Conservation (phyloP, 2,113 vertebrate genomes). For the Otocyon megalotis region DNA sequence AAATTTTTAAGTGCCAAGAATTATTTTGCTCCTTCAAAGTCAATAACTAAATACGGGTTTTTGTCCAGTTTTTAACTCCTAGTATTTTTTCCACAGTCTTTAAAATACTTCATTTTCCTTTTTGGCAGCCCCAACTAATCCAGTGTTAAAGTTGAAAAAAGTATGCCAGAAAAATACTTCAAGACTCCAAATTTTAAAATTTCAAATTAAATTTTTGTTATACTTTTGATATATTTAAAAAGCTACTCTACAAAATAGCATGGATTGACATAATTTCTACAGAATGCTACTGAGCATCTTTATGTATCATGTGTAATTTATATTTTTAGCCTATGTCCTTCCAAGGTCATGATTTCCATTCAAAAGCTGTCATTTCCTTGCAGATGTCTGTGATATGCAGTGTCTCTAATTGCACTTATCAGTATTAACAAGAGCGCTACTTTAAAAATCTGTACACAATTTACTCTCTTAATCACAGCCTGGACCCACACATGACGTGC, state of each 20-base stretch:
- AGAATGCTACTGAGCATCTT: conserved; percentile 54
- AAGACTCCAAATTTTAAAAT: conserved; percentile 21
- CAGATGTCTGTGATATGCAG: conserved; percentile 78
- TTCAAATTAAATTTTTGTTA: conserved; percentile 8
- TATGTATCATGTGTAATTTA: conserved; percentile 65
- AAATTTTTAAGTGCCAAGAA: background rate
- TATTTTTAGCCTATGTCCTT: conserved; percentile 75
- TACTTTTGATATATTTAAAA: conserved; percentile 57
- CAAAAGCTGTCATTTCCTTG: conserved; percentile 76
- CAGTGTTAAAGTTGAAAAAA: conserved; percentile 15
- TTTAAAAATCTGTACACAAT: conserved; percentile 85
- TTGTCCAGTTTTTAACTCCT: conserved; percentile 44
- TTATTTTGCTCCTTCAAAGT: conserved; percentile 22
- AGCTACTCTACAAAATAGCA: background rate
- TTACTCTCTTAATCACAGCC: conserved; percentile 83
- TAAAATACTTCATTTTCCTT: background rate
- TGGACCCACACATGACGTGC: conserved; percentile 68
- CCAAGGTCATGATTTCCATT: conserved; percentile 74
- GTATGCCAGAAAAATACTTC: conserved; percentile 21
- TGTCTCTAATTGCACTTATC: conserved; percentile 84
- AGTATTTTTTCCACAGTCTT: background rate
- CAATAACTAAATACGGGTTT: background rate
- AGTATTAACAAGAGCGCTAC: conserved; percentile 84
- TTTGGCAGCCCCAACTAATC: background rate
- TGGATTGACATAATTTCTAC: conserved; percentile 65